Evolutionary conservation across 1,140 invertebrate genomes (phyloP).

Genomic region (Scylla paramamosain): DNA sequence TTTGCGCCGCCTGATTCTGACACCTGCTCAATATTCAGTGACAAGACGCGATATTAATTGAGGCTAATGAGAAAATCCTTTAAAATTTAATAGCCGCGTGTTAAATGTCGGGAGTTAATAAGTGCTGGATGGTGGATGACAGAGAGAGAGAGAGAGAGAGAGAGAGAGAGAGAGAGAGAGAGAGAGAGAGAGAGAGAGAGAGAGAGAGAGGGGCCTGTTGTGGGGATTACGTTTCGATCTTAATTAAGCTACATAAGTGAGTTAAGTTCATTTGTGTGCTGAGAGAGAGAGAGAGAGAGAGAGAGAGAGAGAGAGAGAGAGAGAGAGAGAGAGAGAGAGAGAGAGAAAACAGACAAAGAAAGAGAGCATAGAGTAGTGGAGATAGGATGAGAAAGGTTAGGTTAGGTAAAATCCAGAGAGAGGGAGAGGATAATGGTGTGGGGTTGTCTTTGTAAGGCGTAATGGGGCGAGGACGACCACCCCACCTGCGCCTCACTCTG

Average conservation of each 20-base stretch:
- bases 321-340: neutral
- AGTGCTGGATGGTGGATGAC: neutral
- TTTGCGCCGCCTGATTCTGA: no score
- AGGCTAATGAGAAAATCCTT: no score
- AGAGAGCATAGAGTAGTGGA: neutral
- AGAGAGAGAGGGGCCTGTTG: neutral
- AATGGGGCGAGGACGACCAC: no score
- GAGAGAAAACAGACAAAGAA: neutral
- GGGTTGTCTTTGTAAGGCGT: no score
- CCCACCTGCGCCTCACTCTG: no score
- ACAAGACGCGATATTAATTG: no score
- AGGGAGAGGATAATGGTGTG: no score
- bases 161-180: no score
- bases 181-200: neutral
- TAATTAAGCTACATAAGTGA: neutral
- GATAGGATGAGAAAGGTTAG: neutral
- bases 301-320: neutral
- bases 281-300: neutral
- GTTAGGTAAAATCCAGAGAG: no score
- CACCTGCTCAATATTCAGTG: no score
- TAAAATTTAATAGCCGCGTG: no score
- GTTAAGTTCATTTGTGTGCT: no score
- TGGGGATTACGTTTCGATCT: neutral
- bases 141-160: slow-evolving; percentile 12
- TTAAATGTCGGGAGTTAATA: neutral